A percentile compares a stretch with the other conserved stretches of the same genome.
These are phyloP conservation scores for Micropoecilia bifurca DNA, from an alignment of 2,797 vertebrate species.

Conservation along the genomic window DNA sequence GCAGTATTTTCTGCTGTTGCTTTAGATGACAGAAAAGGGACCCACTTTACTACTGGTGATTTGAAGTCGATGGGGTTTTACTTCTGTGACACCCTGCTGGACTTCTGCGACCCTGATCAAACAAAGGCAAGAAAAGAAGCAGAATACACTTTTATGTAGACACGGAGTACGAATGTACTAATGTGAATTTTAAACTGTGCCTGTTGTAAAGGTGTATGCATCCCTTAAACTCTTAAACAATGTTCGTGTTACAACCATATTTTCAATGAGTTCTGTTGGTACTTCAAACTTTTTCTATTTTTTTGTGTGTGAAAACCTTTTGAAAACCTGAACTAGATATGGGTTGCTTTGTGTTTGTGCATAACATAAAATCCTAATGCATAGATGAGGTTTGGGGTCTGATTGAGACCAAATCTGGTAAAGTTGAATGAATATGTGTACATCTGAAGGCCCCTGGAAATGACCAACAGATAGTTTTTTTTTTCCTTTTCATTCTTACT, in stretches of 20 bases:
- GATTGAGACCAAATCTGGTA: not conserved
- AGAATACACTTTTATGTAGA: not conserved
- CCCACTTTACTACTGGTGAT: conserved; percentile 88
- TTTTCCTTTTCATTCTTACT: conserved; percentile 16
- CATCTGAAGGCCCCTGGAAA: not conserved
- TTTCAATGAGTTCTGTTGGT: no score
- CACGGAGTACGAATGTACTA: not conserved
- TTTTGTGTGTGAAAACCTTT: not conserved
- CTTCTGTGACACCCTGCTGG: conserved; percentile 92
- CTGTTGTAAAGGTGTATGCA: not conserved
- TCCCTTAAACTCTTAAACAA: not conserved
- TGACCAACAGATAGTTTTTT: not conserved
- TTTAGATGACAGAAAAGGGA: conserved; percentile 85
- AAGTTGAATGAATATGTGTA: not conserved
- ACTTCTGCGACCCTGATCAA: conserved; percentile 89
- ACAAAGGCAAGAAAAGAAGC: conserved; percentile 82
- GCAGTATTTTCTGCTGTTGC: conserved; percentile 18
- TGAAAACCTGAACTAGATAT: not conserved
- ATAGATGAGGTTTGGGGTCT: not conserved
- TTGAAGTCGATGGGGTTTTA: conserved; percentile 88
- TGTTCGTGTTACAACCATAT: not conserved
- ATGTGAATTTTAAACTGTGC: not conserved
- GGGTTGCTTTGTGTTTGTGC: not conserved
- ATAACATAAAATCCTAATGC: not conserved
- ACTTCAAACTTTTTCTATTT: not conserved